phyloP scores from a whole-genome alignment of 1,140 invertebrate species.

The Whitmania pigra region DNA sequence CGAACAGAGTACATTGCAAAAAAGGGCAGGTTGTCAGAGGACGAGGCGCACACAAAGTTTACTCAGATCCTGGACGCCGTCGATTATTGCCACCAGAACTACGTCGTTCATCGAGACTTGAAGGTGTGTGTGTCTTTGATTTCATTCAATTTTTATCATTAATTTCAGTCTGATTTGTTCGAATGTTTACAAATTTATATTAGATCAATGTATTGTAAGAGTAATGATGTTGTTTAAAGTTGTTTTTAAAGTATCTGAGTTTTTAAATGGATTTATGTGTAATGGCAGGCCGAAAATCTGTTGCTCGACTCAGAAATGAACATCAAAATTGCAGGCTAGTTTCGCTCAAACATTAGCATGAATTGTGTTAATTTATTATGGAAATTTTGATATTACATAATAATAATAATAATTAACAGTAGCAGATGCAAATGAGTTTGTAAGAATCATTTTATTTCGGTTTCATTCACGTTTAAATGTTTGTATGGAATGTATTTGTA shows the following conservation, averaged over 20 bases:
- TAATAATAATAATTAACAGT: background rate
- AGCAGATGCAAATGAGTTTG: too few species aligned
- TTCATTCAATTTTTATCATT: background rate
- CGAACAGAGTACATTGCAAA: slow-evolving; percentile 75
- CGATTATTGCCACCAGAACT: slow-evolving; percentile 80
- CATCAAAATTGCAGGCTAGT: slow-evolving; percentile 71
- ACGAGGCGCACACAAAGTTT: slow-evolving; percentile 79
- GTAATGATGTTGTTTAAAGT: too few species aligned
- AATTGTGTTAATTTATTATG: background rate
- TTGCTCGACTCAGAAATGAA: slow-evolving; percentile 83
- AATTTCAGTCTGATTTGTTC: too few species aligned
- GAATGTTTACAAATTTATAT: too few species aligned
- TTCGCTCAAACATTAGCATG: background rate
- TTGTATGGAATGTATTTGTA: too few species aligned
- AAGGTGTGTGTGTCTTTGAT: slow-evolving; percentile 43
- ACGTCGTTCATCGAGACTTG: slow-evolving; percentile 88
- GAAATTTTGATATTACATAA: background rate
- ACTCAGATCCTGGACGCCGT: slow-evolving; percentile 83
- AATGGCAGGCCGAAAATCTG: slow-evolving; percentile 73
- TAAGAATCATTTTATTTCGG: too few species aligned
- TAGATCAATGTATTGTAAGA: too few species aligned
- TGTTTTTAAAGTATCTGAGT: background rate
- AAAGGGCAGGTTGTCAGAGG: slow-evolving; percentile 81
- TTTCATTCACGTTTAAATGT: too few species aligned
- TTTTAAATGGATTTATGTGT: background rate